A percentile compares a stretch with the other conserved stretches of the same genome.
phyloP scores from a whole-genome alignment of 1,140 invertebrate genomes.

The Heliothis virescens region DNA sequence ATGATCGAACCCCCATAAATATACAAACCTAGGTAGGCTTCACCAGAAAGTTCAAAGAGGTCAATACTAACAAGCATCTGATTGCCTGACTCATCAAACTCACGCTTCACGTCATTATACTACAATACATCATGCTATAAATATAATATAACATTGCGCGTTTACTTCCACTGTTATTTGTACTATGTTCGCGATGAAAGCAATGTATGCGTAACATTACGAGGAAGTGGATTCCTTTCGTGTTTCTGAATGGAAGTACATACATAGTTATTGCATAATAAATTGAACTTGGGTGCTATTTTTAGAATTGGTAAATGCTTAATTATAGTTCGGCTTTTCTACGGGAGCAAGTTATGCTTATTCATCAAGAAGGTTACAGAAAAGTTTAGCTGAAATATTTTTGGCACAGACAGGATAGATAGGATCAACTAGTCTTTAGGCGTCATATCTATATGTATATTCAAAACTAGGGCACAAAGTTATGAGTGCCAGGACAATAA shows the following conservation, averaged over 20 bases:
- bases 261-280: constrained; percentile 5
- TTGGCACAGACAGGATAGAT: too few species aligned
- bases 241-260: background rate
- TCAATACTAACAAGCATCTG: background rate
- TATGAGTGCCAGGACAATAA: too few species aligned
- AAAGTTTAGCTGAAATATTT: too few species aligned
- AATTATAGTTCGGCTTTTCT: too few species aligned
- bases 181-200: constrained; percentile 8
- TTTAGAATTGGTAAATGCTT: too few species aligned
- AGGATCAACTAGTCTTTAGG: too few species aligned
- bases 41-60: background rate
- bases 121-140: constrained; percentile 16
- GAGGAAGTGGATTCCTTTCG: background rate
- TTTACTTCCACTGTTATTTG: background rate
- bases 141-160: constrained; percentile 31
- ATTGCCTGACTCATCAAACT: constrained; percentile 22
- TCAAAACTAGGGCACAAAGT: too few species aligned
- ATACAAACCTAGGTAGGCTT: background rate
- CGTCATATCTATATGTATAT: too few species aligned
- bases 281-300: background rate
- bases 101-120: constrained; percentile 26
- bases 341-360: too few species aligned
- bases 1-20: background rate
- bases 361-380: too few species aligned
- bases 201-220: constrained; percentile 16